These are phyloP conservation scores for Stichodactyla helianthus DNA, from an alignment of 64 coral and sea anemone species.

Conservation along the genomic window DNA sequence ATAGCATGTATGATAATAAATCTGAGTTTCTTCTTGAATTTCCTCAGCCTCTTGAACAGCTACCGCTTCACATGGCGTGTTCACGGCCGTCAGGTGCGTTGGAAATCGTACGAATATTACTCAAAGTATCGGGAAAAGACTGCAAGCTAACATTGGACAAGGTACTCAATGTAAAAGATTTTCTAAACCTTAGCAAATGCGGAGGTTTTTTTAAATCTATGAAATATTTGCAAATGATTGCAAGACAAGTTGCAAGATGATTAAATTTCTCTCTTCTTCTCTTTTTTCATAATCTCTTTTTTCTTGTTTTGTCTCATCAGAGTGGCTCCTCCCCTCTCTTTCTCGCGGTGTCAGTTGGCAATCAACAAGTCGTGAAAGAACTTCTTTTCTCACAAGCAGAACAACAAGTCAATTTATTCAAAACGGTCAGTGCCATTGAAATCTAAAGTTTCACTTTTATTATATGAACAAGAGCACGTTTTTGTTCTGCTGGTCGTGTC, in stretches of 20 bases:
- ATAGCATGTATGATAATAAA: no score
- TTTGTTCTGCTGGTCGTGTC: no score
- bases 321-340: slow-evolving; percentile 63
- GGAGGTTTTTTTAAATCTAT: no score
- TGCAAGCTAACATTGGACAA: slow-evolving; percentile 60
- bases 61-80: slow-evolving; percentile 78
- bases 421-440: slow-evolving; percentile 23
- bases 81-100: slow-evolving; percentile 71
- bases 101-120: slow-evolving; percentile 71
- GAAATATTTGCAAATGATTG: no score
- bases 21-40: background rate
- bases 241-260: no score
- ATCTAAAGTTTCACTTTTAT: no score
- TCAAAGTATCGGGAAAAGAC: slow-evolving; percentile 83
- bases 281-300: background rate
- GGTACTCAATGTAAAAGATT: slow-evolving; percentile 4
- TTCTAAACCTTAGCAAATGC: no score
- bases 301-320: slow-evolving; percentile 5
- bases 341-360: slow-evolving; percentile 65
- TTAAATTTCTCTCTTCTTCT: no score
- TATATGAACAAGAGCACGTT: no score
- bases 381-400: slow-evolving; percentile 67
- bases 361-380: slow-evolving; percentile 95
- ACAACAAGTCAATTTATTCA: slow-evolving; percentile 65
- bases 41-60: slow-evolving; percentile 62